Base-by-base conservation (phyloP, 2,113 vertebrate species). In the Macquaria australasica region DNA sequence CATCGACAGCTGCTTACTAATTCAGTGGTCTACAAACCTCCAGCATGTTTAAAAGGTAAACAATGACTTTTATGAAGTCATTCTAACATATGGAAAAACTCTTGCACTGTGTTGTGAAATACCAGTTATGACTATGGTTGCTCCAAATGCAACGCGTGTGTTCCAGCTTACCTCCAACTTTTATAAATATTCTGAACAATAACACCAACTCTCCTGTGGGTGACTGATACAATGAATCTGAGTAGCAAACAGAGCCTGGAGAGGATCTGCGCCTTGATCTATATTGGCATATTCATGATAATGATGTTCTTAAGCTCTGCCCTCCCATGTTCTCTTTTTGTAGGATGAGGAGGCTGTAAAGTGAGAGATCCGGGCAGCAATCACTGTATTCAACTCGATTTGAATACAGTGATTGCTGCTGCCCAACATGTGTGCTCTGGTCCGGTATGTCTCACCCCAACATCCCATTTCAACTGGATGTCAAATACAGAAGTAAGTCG, bases 241-340 rank as follows among this genome's bases (percentile, higher is more conserved):
- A 37, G 16, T 3, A 60, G 39, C 21, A 51, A 51, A 69, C 11
- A 45, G 21, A 51, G 48, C 25, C 48, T 18, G 48, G 7, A 37
- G 58, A 58, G 9, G 45, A 56, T 11, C 48, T 28, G 14, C 1
- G 2, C n/a, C 53, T 51, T n/a, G 41, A 73, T 68, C 45, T 79
- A 3, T 37, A 45, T 53, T 25, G 45, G 28, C 82, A 73, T 59
- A 41, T 66, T 67, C 12, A 60, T 66, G 16, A 73, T 43, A 62
- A 69, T 11, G 45, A 31, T 31, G 21, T 11, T 56, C 21, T 51
- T 59, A 6, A 53, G 45, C 45, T 51, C n/a, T 43, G 43, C 53
- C 18, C 34, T 72, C 59, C 25, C 20, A 28, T 73, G 8, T 37
- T 37, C 63, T 8, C 5, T 53, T 37, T 60, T 64, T 34, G 59